A percentile compares a stretch with the other conserved stretches of the same genome.
phyloP scores from a whole-genome alignment of 2,113 vertebrate species.

The Scytalopus superciliaris region DNA sequence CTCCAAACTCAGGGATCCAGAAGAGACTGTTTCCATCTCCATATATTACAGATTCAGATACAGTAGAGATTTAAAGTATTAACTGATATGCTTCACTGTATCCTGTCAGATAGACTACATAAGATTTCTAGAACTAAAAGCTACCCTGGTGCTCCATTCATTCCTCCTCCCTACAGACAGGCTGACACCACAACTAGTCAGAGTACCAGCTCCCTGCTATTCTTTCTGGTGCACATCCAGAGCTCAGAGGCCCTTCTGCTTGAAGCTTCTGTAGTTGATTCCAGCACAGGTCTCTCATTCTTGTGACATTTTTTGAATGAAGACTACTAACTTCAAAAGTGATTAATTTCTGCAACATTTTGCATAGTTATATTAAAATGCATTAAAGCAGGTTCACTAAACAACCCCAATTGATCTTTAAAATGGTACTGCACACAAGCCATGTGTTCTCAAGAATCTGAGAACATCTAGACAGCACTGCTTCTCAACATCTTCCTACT shows the following conservation, averaged over 20 bases:
- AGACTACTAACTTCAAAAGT: background rate
- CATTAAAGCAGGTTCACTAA: background rate
- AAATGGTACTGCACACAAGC: background rate
- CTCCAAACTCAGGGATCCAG: background rate
- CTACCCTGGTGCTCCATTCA: background rate
- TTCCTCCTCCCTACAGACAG: background rate
- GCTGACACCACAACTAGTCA: background rate
- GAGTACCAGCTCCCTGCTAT: background rate
- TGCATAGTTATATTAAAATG: background rate
- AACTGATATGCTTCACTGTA: background rate
- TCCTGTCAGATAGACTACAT: accelerated
- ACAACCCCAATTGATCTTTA: background rate
- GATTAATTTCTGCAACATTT: background rate
- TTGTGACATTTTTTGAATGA: background rate
- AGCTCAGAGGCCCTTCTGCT: background rate
- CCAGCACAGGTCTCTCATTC: background rate
- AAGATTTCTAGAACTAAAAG: background rate
- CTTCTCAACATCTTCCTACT: background rate
- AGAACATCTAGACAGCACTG: background rate
- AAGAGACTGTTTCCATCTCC: background rate
- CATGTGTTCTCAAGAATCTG: background rate
- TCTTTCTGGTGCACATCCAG: background rate
- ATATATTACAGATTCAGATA: background rate
- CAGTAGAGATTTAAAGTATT: background rate
- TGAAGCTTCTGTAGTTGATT: background rate